phyloP scores from a whole-genome alignment of 2,888 invertebrate species.

The Cephus spinipes region DNA sequence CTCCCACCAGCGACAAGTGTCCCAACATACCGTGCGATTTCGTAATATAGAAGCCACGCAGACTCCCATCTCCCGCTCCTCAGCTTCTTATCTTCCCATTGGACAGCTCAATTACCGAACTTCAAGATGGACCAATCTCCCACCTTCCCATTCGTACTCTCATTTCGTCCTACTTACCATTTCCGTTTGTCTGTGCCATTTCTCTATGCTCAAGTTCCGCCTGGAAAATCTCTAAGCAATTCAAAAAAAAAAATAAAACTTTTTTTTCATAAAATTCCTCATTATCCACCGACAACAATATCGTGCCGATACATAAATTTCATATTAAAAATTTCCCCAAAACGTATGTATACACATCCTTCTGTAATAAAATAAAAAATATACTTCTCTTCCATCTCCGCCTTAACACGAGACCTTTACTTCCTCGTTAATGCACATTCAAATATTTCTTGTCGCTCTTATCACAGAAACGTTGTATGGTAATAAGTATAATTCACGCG shows the following conservation, averaged over 20 bases:
- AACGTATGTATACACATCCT: too few species aligned
- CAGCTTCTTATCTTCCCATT: slow-evolving; percentile 33
- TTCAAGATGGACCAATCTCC: slow-evolving; percentile 16
- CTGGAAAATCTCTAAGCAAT: too few species aligned
- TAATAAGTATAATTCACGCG: slow-evolving; percentile 47
- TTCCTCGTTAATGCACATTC: not conserved
- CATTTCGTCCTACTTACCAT: not conserved
- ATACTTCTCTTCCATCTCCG: not conserved
- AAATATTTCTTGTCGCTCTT: slow-evolving; percentile 1
- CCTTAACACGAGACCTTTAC: not conserved
- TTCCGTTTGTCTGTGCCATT: too few species aligned
- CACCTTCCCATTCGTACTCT: slow-evolving; percentile 17
- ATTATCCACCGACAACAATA: too few species aligned
- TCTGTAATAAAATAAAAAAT: not conserved
- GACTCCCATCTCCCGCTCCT: slow-evolving; percentile 34
- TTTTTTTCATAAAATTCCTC: too few species aligned
- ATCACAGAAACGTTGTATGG: not conserved
- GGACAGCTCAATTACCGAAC: slow-evolving; percentile 48
- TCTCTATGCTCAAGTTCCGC: too few species aligned
- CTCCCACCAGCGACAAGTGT: slow-evolving; percentile 38
- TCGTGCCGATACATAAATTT: too few species aligned
- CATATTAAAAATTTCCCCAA: too few species aligned
- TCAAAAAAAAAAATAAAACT: too few species aligned
- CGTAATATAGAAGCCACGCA: slow-evolving; percentile 37
- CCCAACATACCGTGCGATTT: slow-evolving; percentile 41